phyloP scores from a whole-genome alignment of 2,888 invertebrate genomes.

The Lithophane socia region DNA sequence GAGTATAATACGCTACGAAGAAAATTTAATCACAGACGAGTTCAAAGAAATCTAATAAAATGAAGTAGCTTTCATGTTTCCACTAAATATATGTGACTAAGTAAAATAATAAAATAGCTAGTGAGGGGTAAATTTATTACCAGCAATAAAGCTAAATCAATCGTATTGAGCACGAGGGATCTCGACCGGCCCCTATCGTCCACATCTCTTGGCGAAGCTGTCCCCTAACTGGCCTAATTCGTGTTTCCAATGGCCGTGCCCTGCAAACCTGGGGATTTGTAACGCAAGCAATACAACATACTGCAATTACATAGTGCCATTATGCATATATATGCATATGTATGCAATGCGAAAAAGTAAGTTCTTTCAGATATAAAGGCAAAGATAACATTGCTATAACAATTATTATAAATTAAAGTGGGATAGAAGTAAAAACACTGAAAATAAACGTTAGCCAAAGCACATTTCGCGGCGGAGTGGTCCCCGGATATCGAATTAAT shows the following conservation, averaged over 20 bases:
- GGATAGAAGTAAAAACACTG: constrained; percentile 49
- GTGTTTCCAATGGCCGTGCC: constrained; percentile 70
- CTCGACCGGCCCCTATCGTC: constrained; percentile 79
- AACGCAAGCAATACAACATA: constrained; percentile 20
- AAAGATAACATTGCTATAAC: not conserved
- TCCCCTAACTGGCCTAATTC: constrained; percentile 74
- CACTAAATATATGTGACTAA: constrained; percentile 56
- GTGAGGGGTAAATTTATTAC: constrained; percentile 82
- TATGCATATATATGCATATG: too few relatives aligned
- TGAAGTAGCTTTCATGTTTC: constrained; percentile 56
- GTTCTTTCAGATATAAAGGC: constrained; percentile 1
- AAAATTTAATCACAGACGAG: constrained; percentile 60
- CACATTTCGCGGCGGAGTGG: constrained; percentile 66
- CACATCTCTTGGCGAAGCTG: constrained; percentile 72
- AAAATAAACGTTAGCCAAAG: constrained; percentile 58
- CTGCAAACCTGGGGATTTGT: constrained; percentile 50
- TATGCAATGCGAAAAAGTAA: not conserved
- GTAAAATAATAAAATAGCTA: constrained; percentile 60
- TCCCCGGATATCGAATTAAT: constrained; percentile 80
- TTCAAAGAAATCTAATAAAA: constrained; percentile 60
- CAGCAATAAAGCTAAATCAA: constrained; percentile 87
- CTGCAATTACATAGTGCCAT: constrained; percentile 20
- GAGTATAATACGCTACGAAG: constrained; percentile 50
- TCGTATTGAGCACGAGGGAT: constrained; percentile 79
- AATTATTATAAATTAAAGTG: constrained; percentile 21